phyloP scores from a whole-genome alignment of 2,797 vertebrate species.

The Hephaestus fuliginosus region DNA sequence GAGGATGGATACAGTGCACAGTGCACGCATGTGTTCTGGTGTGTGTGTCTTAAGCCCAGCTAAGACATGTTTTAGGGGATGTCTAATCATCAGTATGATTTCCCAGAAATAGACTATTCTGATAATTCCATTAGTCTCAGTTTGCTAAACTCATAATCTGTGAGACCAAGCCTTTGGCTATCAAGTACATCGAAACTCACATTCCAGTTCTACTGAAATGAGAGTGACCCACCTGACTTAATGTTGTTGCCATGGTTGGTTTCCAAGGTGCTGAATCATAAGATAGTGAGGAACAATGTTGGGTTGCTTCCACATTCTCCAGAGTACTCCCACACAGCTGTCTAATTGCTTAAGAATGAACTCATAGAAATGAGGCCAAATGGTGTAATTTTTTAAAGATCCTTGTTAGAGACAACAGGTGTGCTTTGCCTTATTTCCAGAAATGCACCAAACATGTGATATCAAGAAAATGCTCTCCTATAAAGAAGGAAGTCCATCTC shows the following conservation, averaged over 20 bases:
- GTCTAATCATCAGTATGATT: conserved; percentile 25
- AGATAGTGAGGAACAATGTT: conserved; percentile 21
- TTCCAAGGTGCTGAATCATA: conserved; percentile 31
- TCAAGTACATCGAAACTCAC: neutral
- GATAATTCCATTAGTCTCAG: conserved; percentile 5
- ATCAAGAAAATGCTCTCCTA: neutral
- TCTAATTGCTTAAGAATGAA: conserved; percentile 32
- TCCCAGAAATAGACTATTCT: conserved; percentile 3
- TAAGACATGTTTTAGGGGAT: conserved; percentile 24
- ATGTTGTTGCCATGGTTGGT: conserved; percentile 7
- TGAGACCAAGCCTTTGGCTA: conserved; percentile 7
- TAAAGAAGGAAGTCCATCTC: neutral
- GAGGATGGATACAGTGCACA: conserved; percentile 1
- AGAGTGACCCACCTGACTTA: conserved; percentile 5
- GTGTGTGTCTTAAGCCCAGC: conserved; percentile 12
- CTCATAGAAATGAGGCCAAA: conserved; percentile 1
- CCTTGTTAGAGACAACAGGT: neutral
- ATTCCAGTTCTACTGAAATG: conserved; percentile 12
- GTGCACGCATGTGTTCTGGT: neutral
- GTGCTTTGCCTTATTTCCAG: neutral
- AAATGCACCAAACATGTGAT: conserved; percentile 8
- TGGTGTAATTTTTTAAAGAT: neutral
- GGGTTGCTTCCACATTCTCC: conserved; percentile 1
- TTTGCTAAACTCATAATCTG: conserved; percentile 20
- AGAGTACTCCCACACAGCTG: conserved; percentile 52